A percentile compares a stretch with the other conserved stretches of the same genome.
Conservation (phyloP, 1,140 invertebrate species). For the Probaryconus sp. region DNA sequence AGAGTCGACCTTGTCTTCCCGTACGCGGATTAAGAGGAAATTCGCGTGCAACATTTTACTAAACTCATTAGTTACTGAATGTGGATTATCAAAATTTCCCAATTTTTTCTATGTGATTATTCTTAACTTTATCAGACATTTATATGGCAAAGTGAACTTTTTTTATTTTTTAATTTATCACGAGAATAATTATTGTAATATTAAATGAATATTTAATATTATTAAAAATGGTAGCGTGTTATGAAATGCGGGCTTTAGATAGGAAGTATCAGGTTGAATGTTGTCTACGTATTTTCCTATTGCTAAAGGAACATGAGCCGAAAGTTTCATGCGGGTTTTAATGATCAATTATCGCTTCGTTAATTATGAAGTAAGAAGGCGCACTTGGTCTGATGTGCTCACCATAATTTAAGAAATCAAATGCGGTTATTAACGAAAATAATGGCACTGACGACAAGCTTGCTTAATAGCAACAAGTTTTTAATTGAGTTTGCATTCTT, state of each 20-base stretch:
- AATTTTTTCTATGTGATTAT: no score
- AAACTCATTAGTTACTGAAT: slow-evolving; percentile 7
- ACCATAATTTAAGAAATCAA: slow-evolving; percentile 53
- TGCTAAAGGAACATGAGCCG: slow-evolving; percentile 22
- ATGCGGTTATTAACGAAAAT: slow-evolving; percentile 46
- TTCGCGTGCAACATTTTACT: slow-evolving; percentile 13
- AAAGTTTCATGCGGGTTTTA: slow-evolving; percentile 52
- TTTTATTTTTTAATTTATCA: no score
- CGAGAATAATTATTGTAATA: no score
- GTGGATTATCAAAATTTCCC: no score
- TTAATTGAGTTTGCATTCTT: slow-evolving; percentile 1
- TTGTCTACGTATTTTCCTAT: slow-evolving; percentile 23
- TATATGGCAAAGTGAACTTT: no score
- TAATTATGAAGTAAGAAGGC: slow-evolving; percentile 57
- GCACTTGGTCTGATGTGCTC: slow-evolving; percentile 48
- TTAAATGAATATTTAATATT: no score
- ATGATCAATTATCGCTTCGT: slow-evolving; percentile 60
- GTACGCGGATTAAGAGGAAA: slow-evolving; percentile 35
- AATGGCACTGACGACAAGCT: slow-evolving; percentile 41
- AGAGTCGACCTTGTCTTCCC: slow-evolving; percentile 44
- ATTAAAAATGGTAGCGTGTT: no score
- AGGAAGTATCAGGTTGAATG: slow-evolving; percentile 72
- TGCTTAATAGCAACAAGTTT: slow-evolving; percentile 28
- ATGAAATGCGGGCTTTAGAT: slow-evolving; percentile 72
- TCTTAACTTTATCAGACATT: no score